Evolutionary conservation across 2,113 vertebrate species (phyloP), one percentile per base, ranked within the genome.

Genomic region (Herpetotheres cachinnans): DNA sequence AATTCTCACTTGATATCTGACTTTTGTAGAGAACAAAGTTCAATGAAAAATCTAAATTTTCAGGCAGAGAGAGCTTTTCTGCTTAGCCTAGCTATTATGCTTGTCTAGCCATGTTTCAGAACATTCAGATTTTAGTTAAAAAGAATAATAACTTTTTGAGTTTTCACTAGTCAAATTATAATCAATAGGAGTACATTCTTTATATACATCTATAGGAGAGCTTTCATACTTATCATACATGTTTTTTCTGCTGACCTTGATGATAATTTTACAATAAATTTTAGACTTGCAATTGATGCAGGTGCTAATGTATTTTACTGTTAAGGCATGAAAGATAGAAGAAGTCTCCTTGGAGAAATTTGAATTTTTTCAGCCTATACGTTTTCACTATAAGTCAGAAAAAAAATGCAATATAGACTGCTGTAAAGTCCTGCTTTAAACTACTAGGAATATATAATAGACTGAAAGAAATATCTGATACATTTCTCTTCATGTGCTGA

Each of bases 401-500:
- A 92, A 92, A 88, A 87, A 55, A 19, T 20, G 16, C 32, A n/a
- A 30, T 66, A 40, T 36, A 82, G 40, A 16, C 38, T 92, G 26
- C 34, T 76, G 38, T 72, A 30, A 90, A 86, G 30, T 62, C 44
- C 58, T 83, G 8, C 34, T 88, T 88, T 72, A 80, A 70, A 34
- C 18, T 63, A 8, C 47, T 62, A 74, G 42, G 30, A 78, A 58
- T 89, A 65, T 32, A 56, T 52, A 21, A 61, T 47, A 72, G 52
- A 95, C 46, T 87, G 95, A 93, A 96, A 95, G 82, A 95, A 97
- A 93, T 69, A 63, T 11, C 4, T 40, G 16, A 38, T 58, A 24
- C 40, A 22, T 94, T 90, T 90, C 95, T 85, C 65, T 96, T 61
- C 67, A 82, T 5, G 52, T 96, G 86, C 66, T 97, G 95, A 92